Percentiles rank a stretch among this genome's conserved stretches.
phyloP scores from a whole-genome alignment of 2,797 vertebrate species.

The Xenentodon cancila region DNA sequence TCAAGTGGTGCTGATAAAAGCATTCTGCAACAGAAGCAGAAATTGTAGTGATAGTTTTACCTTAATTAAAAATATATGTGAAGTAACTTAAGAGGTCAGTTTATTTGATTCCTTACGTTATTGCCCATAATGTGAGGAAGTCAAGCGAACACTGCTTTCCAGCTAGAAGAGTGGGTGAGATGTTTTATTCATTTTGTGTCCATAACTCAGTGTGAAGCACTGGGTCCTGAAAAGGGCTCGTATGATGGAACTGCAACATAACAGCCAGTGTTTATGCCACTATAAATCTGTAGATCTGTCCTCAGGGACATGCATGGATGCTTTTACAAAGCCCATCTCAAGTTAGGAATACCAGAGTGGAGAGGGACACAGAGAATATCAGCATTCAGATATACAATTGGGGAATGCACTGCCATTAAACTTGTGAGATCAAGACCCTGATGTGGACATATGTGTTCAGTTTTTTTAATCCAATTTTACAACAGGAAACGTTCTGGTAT shows the following conservation, averaged over 20 bases:
- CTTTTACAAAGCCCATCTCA: conserved; percentile 55
- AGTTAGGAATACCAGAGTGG: conserved; percentile 54
- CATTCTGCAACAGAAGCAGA: neutral
- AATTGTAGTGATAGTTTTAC: too few relatives aligned
- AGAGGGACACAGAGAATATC: conserved; percentile 49
- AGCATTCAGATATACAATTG: conserved; percentile 31
- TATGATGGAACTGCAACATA: conserved; percentile 57
- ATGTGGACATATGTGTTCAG: conserved; percentile 33
- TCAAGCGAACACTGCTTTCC: conserved; percentile 52
- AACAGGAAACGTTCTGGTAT: conserved; percentile 6
- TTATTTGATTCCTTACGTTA: conserved; percentile 39
- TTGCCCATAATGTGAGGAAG: conserved; percentile 61
- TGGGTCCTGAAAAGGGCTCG: conserved; percentile 52
- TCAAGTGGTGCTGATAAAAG: neutral
- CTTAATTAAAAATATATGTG: too few relatives aligned
- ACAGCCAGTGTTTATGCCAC: conserved; percentile 53
- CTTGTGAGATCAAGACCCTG: conserved; percentile 31
- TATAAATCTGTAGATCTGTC: conserved; percentile 65
- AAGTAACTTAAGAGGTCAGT: conserved; percentile 19
- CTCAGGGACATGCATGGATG: conserved; percentile 51
- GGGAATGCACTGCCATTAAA: conserved; percentile 23
- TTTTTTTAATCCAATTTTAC: conserved; percentile 15
- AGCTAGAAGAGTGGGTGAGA: conserved; percentile 52
- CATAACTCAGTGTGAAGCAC: conserved; percentile 57
- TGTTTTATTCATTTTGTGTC: conserved; percentile 76